These are phyloP conservation scores for Biston betularia DNA, from an alignment of 2,888 invertebrate species.

Conservation along the genomic window DNA sequence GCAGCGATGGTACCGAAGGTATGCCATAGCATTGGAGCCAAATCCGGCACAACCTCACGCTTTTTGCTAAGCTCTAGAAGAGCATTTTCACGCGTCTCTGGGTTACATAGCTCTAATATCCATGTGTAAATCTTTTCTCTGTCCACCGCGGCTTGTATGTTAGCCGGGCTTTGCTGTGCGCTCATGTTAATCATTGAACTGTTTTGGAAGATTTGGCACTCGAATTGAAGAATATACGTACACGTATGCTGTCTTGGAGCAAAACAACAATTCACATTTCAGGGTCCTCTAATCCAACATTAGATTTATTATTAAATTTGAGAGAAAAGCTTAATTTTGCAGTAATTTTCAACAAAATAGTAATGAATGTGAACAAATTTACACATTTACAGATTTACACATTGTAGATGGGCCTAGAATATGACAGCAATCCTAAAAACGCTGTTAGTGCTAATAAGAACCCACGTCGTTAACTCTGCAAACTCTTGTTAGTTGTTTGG, in stretches of 20 bases:
- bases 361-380: not conserved
- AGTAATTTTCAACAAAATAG: not conserved
- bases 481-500: no score
- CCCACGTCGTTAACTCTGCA: no score
- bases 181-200: constrained; percentile 87
- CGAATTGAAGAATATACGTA: constrained; percentile 54
- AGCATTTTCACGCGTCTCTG: constrained; percentile 98
- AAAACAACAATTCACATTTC: constrained; percentile 48
- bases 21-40: constrained; percentile 99
- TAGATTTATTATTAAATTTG: not conserved
- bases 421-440: no score
- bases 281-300: constrained; percentile 20
- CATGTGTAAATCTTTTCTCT: constrained; percentile 96
- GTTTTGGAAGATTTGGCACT: constrained; percentile 50
- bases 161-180: constrained; percentile 92
- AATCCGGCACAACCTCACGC: constrained; percentile 94
- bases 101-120: constrained; percentile 96
- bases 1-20: constrained; percentile 99
- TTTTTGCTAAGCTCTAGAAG: constrained; percentile 96
- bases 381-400: not conserved
- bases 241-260: constrained; percentile 48
- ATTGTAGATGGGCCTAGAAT: not conserved
- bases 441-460: no score
- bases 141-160: constrained; percentile 90
- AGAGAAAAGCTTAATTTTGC: not conserved